Conservation (phyloP, 37 sponge, comb jelly and placozoan genomes). For the Halichondria panicea region DNA sequence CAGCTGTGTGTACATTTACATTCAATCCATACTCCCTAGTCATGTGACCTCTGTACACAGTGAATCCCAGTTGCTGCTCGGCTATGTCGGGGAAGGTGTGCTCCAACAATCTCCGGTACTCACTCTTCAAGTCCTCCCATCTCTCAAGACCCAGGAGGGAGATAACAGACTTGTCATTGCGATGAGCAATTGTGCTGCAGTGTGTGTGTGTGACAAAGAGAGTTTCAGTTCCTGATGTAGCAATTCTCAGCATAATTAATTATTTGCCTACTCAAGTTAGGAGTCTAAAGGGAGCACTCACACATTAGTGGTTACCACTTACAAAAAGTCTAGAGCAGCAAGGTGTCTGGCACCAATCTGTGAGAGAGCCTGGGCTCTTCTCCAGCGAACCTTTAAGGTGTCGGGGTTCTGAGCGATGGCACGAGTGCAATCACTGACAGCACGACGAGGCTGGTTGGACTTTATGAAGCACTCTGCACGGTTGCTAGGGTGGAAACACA, state of each 20-base stretch:
- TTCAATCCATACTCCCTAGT: background rate
- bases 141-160: too few species aligned
- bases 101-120: too few species aligned
- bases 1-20: background rate
- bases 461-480: slow-evolving; percentile 48
- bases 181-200: background rate
- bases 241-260: background rate
- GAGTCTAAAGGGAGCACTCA: background rate
- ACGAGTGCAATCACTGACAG: slow-evolving; percentile 49
- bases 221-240: background rate
- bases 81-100: background rate
- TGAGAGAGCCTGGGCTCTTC: slow-evolving; percentile 30
- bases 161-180: background rate
- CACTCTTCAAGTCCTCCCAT: too few species aligned
- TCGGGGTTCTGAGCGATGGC: slow-evolving; percentile 41
- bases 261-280: background rate
- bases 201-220: background rate
- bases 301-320: background rate
- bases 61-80: background rate
- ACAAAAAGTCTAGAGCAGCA: slow-evolving; percentile 51
- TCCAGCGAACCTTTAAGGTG: slow-evolving; percentile 42
- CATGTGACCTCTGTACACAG: background rate
- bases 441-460: slow-evolving; percentile 7
- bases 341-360: slow-evolving; percentile 12
- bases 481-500: slow-evolving; percentile 4